These are phyloP conservation scores for Drosophila koepferae DNA, from an alignment of 2,888 invertebrate species.

Conservation along the genomic window DNA sequence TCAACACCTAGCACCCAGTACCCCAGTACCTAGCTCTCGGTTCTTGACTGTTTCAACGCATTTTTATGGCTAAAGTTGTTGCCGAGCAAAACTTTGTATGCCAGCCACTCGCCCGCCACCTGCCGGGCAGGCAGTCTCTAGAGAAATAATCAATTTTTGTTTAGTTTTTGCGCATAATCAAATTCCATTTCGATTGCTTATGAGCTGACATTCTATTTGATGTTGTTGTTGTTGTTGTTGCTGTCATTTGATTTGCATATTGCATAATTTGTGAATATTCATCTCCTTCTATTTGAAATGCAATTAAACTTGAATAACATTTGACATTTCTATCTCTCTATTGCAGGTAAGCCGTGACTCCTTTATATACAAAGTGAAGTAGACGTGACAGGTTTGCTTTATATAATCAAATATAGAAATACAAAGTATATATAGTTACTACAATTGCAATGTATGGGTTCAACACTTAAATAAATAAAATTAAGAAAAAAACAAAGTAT, in stretches of 20 bases:
- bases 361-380: not conserved
- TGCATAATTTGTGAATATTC: conserved; percentile 38
- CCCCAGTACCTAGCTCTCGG: not conserved
- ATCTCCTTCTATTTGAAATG: conserved; percentile 12
- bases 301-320: conserved; percentile 50
- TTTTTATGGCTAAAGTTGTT: conserved; percentile 48
- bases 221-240: conserved; percentile 20
- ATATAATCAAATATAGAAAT: not conserved
- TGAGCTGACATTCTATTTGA: conserved; percentile 26
- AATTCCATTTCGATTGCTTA: conserved; percentile 54
- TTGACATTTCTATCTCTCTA: conserved; percentile 24
- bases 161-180: conserved; percentile 55
- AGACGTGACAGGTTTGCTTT: conserved; percentile 31
- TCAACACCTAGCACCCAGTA: not conserved
- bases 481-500: no score
- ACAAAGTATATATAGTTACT: no score
- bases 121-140: conserved; percentile 42
- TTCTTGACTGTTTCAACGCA: conserved; percentile 37
- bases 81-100: conserved; percentile 40
- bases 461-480: no score
- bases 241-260: conserved; percentile 54
- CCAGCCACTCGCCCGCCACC: not conserved
- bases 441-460: no score
- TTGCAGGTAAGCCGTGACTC: conserved; percentile 68
- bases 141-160: conserved; percentile 69